Evolutionary conservation across 2,888 invertebrate species (phyloP).

Genomic region (Harpalus rubripes): DNA sequence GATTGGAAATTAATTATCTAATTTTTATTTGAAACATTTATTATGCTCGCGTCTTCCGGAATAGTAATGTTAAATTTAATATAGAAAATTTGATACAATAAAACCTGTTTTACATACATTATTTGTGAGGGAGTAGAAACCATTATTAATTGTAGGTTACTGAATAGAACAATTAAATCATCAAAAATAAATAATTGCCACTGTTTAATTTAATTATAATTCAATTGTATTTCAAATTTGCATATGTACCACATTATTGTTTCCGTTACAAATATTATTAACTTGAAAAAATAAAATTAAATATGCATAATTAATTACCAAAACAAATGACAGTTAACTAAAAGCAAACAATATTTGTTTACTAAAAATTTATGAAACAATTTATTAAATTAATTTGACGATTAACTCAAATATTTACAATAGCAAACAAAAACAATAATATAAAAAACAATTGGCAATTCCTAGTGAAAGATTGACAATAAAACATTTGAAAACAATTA

Average conservation of each 20-base stretch:
- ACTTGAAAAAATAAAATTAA: not conserved
- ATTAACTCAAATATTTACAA: slow-evolving; percentile 3
- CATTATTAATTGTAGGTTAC: not conserved
- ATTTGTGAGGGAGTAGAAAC: not conserved
- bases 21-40: no score
- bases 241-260: slow-evolving; percentile 9
- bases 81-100: not conserved
- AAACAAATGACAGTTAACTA: slow-evolving; percentile 18
- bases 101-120: not conserved
- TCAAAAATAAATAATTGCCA: not conserved
- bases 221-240: not conserved
- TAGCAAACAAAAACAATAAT: not conserved
- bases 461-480: not conserved
- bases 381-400: slow-evolving; percentile 30
- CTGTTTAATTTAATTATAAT: not conserved
- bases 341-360: not conserved
- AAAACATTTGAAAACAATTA: slow-evolving; percentile 40
- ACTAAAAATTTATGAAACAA: slow-evolving; percentile 10
- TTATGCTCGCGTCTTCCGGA: no score
- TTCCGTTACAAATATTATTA: not conserved
- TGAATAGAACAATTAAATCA: not conserved
- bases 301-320: slow-evolving; percentile 22
- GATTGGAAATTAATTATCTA: no score
- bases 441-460: slow-evolving; percentile 7
- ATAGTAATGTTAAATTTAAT: no score